Evolutionary conservation across 2,888 invertebrate species (phyloP).

Genomic region (Idaea biselata): DNA sequence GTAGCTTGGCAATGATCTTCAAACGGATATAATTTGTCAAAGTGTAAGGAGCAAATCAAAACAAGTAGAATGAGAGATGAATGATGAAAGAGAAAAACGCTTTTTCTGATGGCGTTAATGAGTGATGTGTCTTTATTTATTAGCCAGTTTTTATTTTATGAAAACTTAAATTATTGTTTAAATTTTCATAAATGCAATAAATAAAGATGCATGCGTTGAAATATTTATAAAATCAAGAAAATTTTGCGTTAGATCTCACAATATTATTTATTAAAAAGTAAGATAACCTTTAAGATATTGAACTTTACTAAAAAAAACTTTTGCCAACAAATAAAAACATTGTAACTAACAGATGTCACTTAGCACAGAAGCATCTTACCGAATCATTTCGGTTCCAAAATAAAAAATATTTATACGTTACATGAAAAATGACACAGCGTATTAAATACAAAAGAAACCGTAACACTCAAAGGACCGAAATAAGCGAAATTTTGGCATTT

Average conservation of each 20-base stretch:
- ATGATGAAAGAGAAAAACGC: neutral
- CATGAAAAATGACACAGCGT: slow-evolving; percentile 47
- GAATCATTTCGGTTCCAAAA: slow-evolving; percentile 43
- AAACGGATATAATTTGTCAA: slow-evolving; percentile 44
- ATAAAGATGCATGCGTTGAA: no score
- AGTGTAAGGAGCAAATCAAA: slow-evolving; percentile 39
- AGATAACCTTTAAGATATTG: neutral
- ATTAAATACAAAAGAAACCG: slow-evolving; percentile 28
- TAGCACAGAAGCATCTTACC: slow-evolving; percentile 39
- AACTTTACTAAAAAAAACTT: slow-evolving; percentile 9
- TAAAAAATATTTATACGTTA: slow-evolving; percentile 32
- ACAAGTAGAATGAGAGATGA: slow-evolving; percentile 20
- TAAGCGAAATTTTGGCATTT: no score
- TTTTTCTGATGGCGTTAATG: neutral
- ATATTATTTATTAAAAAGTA: no score
- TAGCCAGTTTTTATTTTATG: neutral
- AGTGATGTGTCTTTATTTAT: neutral
- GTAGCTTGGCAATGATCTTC: slow-evolving; percentile 21
- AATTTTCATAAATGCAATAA: no score
- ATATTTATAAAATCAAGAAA: no score
- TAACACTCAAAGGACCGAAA: no score
- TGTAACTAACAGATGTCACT: slow-evolving; percentile 24
- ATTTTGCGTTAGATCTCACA: no score
- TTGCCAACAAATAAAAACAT: slow-evolving; percentile 11
- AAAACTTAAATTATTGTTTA: no score